Base-by-base conservation (phyloP, 2,797 vertebrate genomes). In the Ataeniobius toweri region DNA sequence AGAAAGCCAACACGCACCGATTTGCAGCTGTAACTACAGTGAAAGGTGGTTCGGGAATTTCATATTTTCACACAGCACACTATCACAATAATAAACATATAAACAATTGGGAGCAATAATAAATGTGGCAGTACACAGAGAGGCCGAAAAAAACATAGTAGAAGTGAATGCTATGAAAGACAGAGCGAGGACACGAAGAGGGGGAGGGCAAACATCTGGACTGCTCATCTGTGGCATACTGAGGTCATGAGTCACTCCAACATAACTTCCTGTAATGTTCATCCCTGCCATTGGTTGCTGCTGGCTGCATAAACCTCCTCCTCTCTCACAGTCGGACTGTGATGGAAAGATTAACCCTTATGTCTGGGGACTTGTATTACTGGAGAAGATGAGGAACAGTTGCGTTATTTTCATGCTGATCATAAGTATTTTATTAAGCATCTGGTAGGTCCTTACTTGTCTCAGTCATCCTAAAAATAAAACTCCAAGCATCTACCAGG, bases 231-330 rank as follows among this genome's bases (percentile, higher is more conserved):
- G 90, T 78, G 76, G 83, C 91, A 91, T 89, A 61, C 92, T 89
- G 84, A 92, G 90, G 88, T 93, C 89, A 86, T 94, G 91, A 94
- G 85, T 94, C 94, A 94, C 84, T 80, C 73, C 41, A 77, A 89
- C 91, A 91, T 91, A 89, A 88, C 94, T 94, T 95, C 90, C 92
- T 94, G 90, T 89, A 69, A 80, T 80, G 87, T 85, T 85, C 80
- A 74, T 56, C 78, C 71, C 77, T 70, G 84, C 83, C 73, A 81
- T 78, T 79, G 80, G 83, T 68, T 65, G 77, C 53, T 78, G 69
- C 69, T 56, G 77, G 74, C 51, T 80, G 74, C 79, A 80, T 73
- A 78, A 86, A 86, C 77, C 80, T 80, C 79, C 78, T 82, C 10
- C 81, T 73, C 84, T 75, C 81, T 88, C 82, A 81, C 59, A 75